Evolutionary conservation across 1,140 invertebrate genomes (phyloP), one percentile per base, ranked within the genome.

Genomic region (Drosophila teissieri): DNA sequence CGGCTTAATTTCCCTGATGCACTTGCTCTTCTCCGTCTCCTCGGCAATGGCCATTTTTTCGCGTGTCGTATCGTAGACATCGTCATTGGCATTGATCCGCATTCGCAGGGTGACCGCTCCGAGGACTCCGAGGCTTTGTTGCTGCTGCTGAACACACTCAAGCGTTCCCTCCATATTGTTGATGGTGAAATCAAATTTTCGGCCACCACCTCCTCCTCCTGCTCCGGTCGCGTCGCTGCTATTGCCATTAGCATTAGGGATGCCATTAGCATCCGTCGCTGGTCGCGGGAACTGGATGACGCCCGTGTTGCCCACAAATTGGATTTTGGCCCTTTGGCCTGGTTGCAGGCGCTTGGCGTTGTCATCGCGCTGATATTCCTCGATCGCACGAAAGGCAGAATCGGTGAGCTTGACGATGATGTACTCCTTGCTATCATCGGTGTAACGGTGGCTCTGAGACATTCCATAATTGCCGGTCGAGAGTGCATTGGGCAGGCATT

Each of bases 321-420:
- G 81, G 17, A 92, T 92, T 55, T 86, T 91, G 60, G 91, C 74
- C 58, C 76, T 60, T 68, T 91, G 90, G 37, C 75, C 82, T 95
- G 96, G 94, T 97, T 96, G 95, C 42, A 91, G 52, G 11, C 88
- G 78, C 48, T 83, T 91, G 68, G 78, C 73, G 58, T 86, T 68
- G 51, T 95, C 95, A 94, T 96, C 96, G 92, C 94, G 95, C 89
- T 97, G 93, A 94, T 95, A 98, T 92, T 98, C 96, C 92, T 98
- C 96, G 93, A 98, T 97, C 91, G 97, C 96, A 94, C 96, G 96
- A 83, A 96, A 94, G 78, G 97, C 96, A 69, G 97, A 98, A 95
- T 98, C 97, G 86, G 97, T 98, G 91, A 98, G 94, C 95, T 98
- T 98, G 92, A 98, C 96, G 94, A 97, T 97, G 93, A 98, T 95